Conservation (phyloP, 2,797 vertebrate genomes). For the Coluber constrictor region DNA sequence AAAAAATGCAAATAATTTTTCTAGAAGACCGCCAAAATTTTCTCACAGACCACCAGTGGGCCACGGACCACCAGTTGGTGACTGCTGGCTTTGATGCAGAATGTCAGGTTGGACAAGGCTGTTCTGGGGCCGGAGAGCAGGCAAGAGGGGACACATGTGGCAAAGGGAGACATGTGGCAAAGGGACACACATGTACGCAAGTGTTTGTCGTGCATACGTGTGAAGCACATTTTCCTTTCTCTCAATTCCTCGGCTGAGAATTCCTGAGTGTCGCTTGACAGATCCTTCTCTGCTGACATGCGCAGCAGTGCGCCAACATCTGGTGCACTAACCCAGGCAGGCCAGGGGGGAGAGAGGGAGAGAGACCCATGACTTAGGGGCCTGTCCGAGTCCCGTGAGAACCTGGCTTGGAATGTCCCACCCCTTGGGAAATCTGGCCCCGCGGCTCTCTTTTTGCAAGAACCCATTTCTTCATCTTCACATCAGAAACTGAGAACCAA, state of each 20-base stretch:
- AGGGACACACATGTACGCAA: background rate
- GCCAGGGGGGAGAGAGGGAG: background rate
- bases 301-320: background rate
- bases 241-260: background rate
- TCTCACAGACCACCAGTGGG: too few species aligned
- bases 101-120: background rate
- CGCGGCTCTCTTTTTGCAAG: background rate
- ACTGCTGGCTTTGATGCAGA: too few species aligned
- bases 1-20: too few species aligned
- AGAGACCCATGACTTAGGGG: background rate
- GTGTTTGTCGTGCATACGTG: background rate
- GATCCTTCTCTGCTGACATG: background rate
- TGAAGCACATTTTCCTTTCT: background rate
- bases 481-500: background rate
- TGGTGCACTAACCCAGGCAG: background rate
- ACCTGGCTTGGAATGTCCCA: accelerated
- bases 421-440: background rate
- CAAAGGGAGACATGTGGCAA: background rate
- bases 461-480: too few species aligned
- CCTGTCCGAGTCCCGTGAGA: background rate
- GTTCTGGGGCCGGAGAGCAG: background rate
- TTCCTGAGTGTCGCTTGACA: background rate
- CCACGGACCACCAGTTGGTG: too few species aligned
- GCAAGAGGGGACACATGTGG: background rate
- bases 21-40: too few species aligned